Percentiles rank a stretch among this genome's conserved stretches.
Evolutionary conservation across 2,797 vertebrate species (phyloP).

Genomic region (Poecilia wingei): DNA sequence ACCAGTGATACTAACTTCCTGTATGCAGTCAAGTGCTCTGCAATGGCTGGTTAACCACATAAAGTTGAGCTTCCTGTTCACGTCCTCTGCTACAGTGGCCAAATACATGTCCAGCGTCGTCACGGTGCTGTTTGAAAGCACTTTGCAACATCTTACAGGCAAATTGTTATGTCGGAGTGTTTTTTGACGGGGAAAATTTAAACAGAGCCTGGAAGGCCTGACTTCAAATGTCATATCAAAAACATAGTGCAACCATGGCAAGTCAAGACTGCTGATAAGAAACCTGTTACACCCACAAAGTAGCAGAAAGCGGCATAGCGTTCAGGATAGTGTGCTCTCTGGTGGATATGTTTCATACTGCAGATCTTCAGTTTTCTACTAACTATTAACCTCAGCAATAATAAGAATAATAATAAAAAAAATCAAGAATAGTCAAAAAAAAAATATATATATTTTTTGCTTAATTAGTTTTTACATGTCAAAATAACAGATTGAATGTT

Average conservation of each 20-base stretch:
- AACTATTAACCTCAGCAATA: not conserved
- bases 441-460: no score
- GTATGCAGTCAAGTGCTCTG: conserved; percentile 75
- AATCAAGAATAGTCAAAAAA: not conserved
- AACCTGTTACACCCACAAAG: conserved; percentile 30
- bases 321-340: conserved; percentile 61
- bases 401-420: not conserved
- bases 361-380: conserved; percentile 29
- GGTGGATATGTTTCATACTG: conserved; percentile 55
- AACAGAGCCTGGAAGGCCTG: conserved; percentile 4
- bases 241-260: conserved; percentile 17
- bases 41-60: conserved; percentile 77
- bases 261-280: conserved; percentile 47
- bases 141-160: not conserved
- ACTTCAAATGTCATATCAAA: conserved; percentile 24
- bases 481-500: not conserved
- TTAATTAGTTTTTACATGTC: not conserved
- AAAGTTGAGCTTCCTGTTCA: conserved; percentile 81
- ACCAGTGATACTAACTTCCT: conserved; percentile 86
- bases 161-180: not conserved
- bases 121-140: conserved; percentile 14
- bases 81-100: conserved; percentile 29
- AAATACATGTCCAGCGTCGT: conserved; percentile 27
- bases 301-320: conserved; percentile 19
- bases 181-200: conserved; percentile 11